Conservation (phyloP, 1,140 invertebrate species). For the Rhynchophorus ferrugineus region DNA sequence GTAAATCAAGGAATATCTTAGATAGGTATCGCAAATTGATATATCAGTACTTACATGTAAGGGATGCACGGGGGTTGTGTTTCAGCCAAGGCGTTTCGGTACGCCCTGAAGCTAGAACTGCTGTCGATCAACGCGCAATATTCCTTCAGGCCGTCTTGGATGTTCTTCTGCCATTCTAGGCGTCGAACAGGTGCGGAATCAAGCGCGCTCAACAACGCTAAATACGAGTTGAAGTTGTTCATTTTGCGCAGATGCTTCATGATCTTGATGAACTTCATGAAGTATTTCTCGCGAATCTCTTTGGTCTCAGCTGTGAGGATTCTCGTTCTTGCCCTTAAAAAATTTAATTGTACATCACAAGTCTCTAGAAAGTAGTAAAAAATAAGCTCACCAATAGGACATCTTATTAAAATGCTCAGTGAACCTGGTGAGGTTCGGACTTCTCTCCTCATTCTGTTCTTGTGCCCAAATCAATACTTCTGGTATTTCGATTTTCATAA, state of each 20-base stretch:
- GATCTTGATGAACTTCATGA: conserved; percentile 96
- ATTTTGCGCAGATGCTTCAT: conserved; percentile 96
- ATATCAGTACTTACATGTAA: conserved; percentile 74
- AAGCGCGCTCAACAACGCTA: conserved; percentile 91
- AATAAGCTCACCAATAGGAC: conserved; percentile 77
- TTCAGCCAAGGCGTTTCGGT: conserved; percentile 86
- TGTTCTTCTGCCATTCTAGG: conserved; percentile 90
- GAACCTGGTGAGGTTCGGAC: conserved; percentile 92
- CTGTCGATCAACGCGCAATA: conserved; percentile 94
- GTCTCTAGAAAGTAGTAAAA: neutral
- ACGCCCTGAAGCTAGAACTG: conserved; percentile 90
- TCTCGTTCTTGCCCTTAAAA: conserved; percentile 61
- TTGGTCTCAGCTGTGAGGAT: conserved; percentile 76
- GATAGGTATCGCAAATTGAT: neutral
- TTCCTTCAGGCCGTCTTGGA: conserved; percentile 87
- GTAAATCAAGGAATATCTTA: conserved; percentile 43
- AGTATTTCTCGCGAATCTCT: conserved; percentile 91
- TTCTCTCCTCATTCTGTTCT: conserved; percentile 93
- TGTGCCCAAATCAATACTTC: conserved; percentile 95
- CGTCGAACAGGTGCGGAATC: conserved; percentile 92
- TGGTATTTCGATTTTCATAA: conserved; percentile 93
- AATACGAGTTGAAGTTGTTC: conserved; percentile 98
- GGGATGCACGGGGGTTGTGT: conserved; percentile 96
- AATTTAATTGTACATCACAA: no score
- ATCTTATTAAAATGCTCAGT: conserved; percentile 99